These are phyloP conservation scores for Salticus scenicus DNA, from an alignment of 2,888 invertebrate genomes.

Conservation along the genomic window DNA sequence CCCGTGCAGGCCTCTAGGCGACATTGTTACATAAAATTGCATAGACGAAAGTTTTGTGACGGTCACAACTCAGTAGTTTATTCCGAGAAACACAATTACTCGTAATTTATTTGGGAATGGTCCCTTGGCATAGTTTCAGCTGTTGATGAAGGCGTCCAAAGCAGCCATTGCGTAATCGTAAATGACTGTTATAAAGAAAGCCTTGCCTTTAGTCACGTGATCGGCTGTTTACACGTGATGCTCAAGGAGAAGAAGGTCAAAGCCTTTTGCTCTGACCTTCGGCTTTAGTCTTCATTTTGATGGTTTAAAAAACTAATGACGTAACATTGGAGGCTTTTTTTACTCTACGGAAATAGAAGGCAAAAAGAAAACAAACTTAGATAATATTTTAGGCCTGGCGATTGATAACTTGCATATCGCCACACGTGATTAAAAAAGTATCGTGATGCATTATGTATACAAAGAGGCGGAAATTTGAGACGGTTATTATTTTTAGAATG, in stretches of 20 bases:
- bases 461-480: too few species aligned
- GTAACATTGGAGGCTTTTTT: not conserved
- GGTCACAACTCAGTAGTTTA: too few species aligned
- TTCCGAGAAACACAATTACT: too few species aligned
- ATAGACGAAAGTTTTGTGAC: too few species aligned
- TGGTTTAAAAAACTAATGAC: not conserved
- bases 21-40: too few species aligned
- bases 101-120: not conserved
- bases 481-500: too few species aligned
- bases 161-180: not conserved
- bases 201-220: slow-evolving; percentile 28
- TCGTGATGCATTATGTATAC: not conserved
- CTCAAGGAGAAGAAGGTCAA: slow-evolving; percentile 27
- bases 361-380: not conserved
- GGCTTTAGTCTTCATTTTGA: not conserved
- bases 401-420: not conserved
- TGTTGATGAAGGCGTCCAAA: not conserved
- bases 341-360: not conserved
- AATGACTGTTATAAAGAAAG: not conserved
- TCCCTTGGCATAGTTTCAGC: not conserved
- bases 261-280: slow-evolving; percentile 45
- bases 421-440: not conserved
- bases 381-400: not conserved
- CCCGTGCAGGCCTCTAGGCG: too few species aligned
- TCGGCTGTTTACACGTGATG: slow-evolving; percentile 34